A percentile compares a stretch with the other conserved stretches of the same genome.
Conservation (phyloP, 2,797 vertebrate genomes). For the Liparis tanakae region DNA sequence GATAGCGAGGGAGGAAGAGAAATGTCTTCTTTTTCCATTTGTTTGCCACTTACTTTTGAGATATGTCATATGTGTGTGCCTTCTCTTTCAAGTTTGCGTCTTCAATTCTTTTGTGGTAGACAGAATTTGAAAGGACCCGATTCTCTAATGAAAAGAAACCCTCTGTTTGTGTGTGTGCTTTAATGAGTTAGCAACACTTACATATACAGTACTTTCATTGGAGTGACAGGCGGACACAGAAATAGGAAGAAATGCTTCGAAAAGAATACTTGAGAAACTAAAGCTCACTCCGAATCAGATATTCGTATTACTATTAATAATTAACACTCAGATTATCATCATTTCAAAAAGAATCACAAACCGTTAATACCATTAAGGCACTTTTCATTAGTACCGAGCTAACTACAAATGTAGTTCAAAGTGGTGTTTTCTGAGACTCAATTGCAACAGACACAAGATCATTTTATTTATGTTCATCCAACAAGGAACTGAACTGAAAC, state of each 20-base stretch:
- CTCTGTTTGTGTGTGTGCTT: constrained; percentile 38
- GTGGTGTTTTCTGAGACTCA: constrained; percentile 5
- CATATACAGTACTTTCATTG: constrained; percentile 33
- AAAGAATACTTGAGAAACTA: constrained; percentile 33
- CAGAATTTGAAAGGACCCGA: constrained; percentile 60
- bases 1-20: constrained; percentile 56
- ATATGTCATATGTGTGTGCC: constrained; percentile 52
- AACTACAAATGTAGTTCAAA: constrained; percentile 11
- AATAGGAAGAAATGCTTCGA: constrained; percentile 22
- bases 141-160: constrained; percentile 48
- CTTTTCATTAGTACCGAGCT: constrained; percentile 21
- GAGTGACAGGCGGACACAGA: constrained; percentile 43
- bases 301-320: constrained; percentile 8
- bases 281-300: constrained; percentile 21
- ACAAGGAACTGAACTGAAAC: not conserved
- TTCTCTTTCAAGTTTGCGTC: constrained; percentile 57
- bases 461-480: not conserved
- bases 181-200: constrained; percentile 66
- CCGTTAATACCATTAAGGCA: constrained; percentile 19
- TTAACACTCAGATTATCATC: constrained; percentile 17
- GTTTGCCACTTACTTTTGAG: constrained; percentile 65
- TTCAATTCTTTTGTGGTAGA: constrained; percentile 58
- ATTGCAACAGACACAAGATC: not conserved
- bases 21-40: constrained; percentile 70
- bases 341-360: constrained; percentile 33